Evolutionary conservation across 2,797 vertebrate genomes (phyloP).

Genomic region (Poeciliopsis paucimaculata): DNA sequence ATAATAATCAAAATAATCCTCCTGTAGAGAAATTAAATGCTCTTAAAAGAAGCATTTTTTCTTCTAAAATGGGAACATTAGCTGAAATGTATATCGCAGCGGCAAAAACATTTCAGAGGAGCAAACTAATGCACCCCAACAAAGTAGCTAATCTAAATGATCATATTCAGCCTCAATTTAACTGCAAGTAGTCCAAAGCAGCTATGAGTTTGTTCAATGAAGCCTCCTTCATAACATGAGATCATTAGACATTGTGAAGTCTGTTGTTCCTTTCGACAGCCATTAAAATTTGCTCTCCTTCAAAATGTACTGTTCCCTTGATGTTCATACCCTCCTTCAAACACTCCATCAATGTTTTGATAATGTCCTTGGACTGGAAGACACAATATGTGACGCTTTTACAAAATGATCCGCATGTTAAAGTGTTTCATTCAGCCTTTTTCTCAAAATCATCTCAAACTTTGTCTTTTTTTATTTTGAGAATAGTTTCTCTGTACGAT

Average conservation of each 20-base stretch:
- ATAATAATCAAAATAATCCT: neutral
- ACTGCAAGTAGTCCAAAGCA: conserved; percentile 17
- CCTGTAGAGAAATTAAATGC: neutral
- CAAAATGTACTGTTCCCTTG: neutral
- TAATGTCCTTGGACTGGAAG: neutral
- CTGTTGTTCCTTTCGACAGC: neutral
- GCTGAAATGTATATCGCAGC: neutral
- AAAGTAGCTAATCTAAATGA: conserved; percentile 6
- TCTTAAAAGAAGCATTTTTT: neutral
- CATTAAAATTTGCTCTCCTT: neutral
- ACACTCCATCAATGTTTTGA: neutral
- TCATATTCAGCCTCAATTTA: neutral
- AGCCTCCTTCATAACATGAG: conserved; percentile 10
- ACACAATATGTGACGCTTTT: neutral
- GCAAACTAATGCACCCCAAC: neutral
- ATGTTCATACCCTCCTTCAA: neutral
- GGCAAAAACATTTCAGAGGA: neutral
- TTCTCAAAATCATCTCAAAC: neutral
- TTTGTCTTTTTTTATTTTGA: neutral
- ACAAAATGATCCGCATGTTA: neutral
- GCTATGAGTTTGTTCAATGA: conserved; percentile 9
- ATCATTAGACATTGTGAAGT: conserved; percentile 1
- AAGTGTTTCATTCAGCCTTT: neutral
- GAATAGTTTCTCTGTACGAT: neutral
- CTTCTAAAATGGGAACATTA: neutral